Conservation (phyloP, 2,888 invertebrate species). For the Scelioninae gen. 2 region DNA sequence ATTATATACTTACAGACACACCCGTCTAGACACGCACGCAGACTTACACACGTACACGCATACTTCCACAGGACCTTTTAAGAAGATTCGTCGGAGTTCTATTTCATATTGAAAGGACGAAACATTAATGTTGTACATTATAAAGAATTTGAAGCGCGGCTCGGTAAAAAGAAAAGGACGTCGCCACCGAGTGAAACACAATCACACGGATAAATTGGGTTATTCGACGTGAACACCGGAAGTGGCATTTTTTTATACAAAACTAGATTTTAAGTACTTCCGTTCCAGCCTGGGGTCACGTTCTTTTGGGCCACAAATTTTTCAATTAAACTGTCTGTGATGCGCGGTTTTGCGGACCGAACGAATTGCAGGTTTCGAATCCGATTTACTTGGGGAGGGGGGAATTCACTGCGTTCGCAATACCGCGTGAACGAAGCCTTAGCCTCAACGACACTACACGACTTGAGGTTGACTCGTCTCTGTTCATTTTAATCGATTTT, state of each 20-base stretch:
- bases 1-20: not conserved
- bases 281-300: conserved; percentile 65
- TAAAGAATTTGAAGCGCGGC: conserved; percentile 50
- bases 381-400: conserved; percentile 17
- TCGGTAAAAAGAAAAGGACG: conserved; percentile 24
- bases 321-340: conserved; percentile 66
- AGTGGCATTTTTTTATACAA: conserved; percentile 67
- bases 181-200: conserved; percentile 14
- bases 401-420: conserved; percentile 28
- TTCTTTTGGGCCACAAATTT: conserved; percentile 56
- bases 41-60: conserved; percentile 19
- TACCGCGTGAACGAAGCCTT: conserved; percentile 53
- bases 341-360: conserved; percentile 58
- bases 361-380: conserved; percentile 16
- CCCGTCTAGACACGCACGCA: not conserved
- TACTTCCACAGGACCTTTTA: conserved; percentile 18
- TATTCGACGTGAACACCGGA: conserved; percentile 45
- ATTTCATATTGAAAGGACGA: conserved; percentile 58
- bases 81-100: conserved; percentile 30
- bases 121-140: conserved; percentile 59
- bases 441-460: conserved; percentile 38
- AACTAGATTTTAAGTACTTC: conserved; percentile 70
- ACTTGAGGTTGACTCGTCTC: conserved; percentile 36
- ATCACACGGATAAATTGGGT: conserved; percentile 13
- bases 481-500: conserved; percentile 47